Percentiles rank a stretch among this genome's conserved stretches.
These are phyloP conservation scores for Hanleya hanleyi DNA, from an alignment of 2,888 invertebrate genomes.

Conservation along the genomic window DNA sequence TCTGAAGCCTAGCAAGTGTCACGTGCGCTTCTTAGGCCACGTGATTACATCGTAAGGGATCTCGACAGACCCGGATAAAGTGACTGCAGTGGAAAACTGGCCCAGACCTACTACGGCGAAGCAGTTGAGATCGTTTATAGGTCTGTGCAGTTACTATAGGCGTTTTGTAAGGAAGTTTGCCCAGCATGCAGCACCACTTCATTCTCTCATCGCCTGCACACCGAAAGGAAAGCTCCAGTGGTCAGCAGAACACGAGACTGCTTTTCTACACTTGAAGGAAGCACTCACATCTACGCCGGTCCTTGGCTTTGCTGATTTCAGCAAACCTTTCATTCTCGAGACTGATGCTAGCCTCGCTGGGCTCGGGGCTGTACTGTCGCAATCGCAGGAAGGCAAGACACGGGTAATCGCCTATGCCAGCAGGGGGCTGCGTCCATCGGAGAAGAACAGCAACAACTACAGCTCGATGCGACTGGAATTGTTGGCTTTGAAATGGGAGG, in stretches of 20 bases:
- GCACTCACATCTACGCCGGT: slow-evolving; percentile 25
- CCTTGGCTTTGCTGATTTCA: no score
- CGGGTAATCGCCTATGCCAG: no score
- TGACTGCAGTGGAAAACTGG: slow-evolving; percentile 21
- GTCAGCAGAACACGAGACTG: slow-evolving; percentile 23
- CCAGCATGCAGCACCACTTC: slow-evolving; percentile 17
- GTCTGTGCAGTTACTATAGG: slow-evolving; percentile 32
- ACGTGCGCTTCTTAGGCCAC: slow-evolving; percentile 35
- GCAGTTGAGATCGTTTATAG: slow-evolving; percentile 30
- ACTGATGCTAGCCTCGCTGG: no score
- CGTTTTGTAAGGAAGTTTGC: slow-evolving; percentile 30
- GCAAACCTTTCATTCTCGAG: no score
- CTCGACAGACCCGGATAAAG: slow-evolving; percentile 20
- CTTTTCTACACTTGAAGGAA: slow-evolving; percentile 30
- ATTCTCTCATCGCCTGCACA: slow-evolving; percentile 14
- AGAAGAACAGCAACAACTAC: slow-evolving; percentile 27
- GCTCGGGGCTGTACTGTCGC: no score
- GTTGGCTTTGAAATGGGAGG: slow-evolving; percentile 38
- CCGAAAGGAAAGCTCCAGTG: slow-evolving; percentile 16
- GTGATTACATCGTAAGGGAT: slow-evolving; percentile 29
- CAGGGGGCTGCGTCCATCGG: slow-evolving; percentile 21
- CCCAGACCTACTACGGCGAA: slow-evolving; percentile 21
- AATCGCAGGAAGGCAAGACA: no score
- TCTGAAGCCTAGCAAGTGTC: slow-evolving; percentile 29
- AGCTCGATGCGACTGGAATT: slow-evolving; percentile 35